phyloP scores from a whole-genome alignment of 2,888 invertebrate species.

The Drosophila affinis region DNA sequence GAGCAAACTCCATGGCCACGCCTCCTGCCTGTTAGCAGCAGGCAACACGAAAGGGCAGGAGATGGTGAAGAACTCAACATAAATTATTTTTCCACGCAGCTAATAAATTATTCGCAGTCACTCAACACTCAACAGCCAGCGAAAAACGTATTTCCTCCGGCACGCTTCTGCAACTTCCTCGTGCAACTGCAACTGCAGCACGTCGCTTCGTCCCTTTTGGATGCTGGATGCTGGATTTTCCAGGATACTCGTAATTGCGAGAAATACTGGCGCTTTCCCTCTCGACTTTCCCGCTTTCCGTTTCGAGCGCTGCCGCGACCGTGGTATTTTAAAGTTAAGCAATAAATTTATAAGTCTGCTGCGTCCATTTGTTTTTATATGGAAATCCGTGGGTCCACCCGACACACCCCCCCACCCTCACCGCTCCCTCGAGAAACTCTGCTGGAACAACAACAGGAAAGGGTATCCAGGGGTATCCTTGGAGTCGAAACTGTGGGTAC shows the following conservation, averaged over 20 bases:
- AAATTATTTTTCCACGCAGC: constrained; percentile 73
- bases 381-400: constrained; percentile 23
- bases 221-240: constrained; percentile 62
- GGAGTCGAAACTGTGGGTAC: neutral
- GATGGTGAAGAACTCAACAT: constrained; percentile 37
- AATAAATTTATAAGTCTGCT: constrained; percentile 70
- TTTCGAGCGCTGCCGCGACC: constrained; percentile 43
- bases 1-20: constrained; percentile 1
- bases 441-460: constrained; percentile 40
- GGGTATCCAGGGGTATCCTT: neutral
- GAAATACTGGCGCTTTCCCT: constrained; percentile 48
- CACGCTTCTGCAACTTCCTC: constrained; percentile 53
- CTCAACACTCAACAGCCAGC: constrained; percentile 30
- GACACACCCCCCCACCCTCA: neutral
- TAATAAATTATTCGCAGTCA: constrained; percentile 72
- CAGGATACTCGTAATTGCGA: constrained; percentile 66
- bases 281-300: constrained; percentile 1
- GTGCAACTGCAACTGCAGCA: constrained; percentile 17
- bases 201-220: constrained; percentile 39
- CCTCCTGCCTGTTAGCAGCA: constrained; percentile 16
- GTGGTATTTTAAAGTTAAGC: constrained; percentile 74
- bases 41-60: constrained; percentile 9
- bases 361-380: constrained; percentile 48
- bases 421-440: constrained; percentile 50
- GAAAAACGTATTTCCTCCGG: constrained; percentile 53